These are phyloP conservation scores for Lepidotrigona ventralis DNA, from an alignment of 1,140 invertebrate genomes.

Conservation along the genomic window DNA sequence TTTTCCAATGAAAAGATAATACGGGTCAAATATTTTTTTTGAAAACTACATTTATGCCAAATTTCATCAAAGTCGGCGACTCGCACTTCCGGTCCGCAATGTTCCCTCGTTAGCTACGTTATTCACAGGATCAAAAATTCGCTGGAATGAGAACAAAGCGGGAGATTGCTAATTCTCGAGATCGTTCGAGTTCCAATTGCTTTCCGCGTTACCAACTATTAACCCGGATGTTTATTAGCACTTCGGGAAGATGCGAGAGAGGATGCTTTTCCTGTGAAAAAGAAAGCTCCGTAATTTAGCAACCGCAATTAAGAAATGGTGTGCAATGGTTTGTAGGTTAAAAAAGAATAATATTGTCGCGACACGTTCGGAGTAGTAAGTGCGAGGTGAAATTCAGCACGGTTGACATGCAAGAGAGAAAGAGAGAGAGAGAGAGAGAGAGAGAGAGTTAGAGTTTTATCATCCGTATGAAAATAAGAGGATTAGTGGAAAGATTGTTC, in stretches of 20 bases:
- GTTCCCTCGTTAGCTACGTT: not conserved
- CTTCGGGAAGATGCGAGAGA: not conserved
- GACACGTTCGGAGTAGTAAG: not conserved
- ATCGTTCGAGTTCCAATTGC: not conserved
- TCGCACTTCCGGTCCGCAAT: no score
- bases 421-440: not conserved
- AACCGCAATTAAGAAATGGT: not conserved
- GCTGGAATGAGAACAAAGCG: not conserved
- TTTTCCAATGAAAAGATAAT: no score
- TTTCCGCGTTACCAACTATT: not conserved
- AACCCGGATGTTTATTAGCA: not conserved
- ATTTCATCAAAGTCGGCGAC: no score
- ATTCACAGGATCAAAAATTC: not conserved
- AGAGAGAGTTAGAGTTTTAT: constrained; percentile 26
- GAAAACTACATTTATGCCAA: no score
- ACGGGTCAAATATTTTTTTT: no score
- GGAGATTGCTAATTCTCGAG: not conserved
- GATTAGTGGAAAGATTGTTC: constrained; percentile 29
- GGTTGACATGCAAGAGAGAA: constrained; percentile 28
- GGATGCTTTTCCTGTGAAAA: not conserved
- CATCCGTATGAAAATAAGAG: constrained; percentile 34
- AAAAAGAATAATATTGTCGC: not conserved
- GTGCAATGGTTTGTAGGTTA: not conserved
- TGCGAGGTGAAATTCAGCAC: constrained; percentile 15
- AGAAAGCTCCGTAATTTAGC: not conserved